Conservation (phyloP, 1,140 invertebrate species). For the Brachionus angularis region DNA sequence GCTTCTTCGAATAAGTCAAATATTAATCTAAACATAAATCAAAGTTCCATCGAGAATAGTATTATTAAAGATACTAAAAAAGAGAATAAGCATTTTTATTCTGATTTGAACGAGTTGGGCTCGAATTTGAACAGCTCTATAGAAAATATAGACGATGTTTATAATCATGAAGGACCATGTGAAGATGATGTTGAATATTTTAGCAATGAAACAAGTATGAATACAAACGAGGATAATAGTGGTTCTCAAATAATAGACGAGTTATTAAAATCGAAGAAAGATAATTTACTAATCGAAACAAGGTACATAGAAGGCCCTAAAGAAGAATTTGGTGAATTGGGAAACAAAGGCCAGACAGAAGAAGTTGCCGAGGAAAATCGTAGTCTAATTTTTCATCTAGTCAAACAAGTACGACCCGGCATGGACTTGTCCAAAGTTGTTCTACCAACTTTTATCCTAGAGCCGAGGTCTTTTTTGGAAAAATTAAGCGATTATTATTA, state of each 20-base stretch:
- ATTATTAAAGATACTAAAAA: no score
- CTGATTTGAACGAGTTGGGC: no score
- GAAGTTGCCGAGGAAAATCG: constrained; percentile 91
- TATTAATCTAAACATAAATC: no score
- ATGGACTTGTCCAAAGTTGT: constrained; percentile 95
- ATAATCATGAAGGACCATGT: no score
- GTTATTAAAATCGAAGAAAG: neutral
- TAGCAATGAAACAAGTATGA: neutral
- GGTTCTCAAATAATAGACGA: no score
- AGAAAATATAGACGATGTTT: no score
- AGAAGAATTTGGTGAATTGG: constrained; percentile 58
- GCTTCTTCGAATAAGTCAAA: constrained; percentile 67
- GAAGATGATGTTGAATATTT: no score
- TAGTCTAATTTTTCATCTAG: constrained; percentile 82
- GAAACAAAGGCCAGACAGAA: constrained; percentile 73
- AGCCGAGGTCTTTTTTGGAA: constrained; percentile 85
- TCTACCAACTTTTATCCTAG: constrained; percentile 81
- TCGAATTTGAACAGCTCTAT: no score
- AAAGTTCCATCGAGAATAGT: no score
- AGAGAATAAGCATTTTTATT: no score
- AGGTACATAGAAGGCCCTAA: neutral
- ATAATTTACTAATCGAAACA: neutral
- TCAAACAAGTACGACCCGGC: constrained; percentile 85
- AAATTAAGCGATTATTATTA: constrained; percentile 89
- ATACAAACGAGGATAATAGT: no score